Evolutionary conservation across 2,113 vertebrate species (phyloP).

Genomic region (Etheostoma spectabile): DNA sequence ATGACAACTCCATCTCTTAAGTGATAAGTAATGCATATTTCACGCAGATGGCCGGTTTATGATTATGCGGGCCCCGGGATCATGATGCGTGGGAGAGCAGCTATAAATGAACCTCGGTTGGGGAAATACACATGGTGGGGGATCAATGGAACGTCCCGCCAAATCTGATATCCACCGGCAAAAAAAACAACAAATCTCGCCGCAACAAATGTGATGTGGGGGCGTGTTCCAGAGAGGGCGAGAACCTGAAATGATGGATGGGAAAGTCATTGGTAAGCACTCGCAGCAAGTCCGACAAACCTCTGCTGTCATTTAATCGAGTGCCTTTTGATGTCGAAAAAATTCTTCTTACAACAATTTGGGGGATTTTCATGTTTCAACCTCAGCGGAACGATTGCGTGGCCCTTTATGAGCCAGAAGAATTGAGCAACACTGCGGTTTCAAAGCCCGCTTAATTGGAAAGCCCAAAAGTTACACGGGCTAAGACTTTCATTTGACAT

Average conservation of each 20-base stretch:
- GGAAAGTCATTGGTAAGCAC: neutral
- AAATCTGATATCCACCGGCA: conserved; percentile 33
- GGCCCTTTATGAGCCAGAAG: conserved; percentile 2
- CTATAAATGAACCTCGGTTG: conserved; percentile 53
- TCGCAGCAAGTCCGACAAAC: conserved; percentile 5
- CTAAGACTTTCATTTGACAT: conserved; percentile 60
- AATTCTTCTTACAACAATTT: conserved; percentile 51
- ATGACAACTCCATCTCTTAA: conserved; percentile 62
- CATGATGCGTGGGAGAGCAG: conserved; percentile 54
- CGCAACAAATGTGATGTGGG: conserved; percentile 2
- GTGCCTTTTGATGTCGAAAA: conserved; percentile 36
- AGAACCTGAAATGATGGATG: neutral
- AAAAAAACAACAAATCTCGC: conserved; percentile 34
- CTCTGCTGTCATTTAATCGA: neutral
- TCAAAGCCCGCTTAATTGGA: conserved; percentile 26
- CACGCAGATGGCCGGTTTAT: conserved; percentile 76
- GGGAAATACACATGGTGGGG: conserved; percentile 48
- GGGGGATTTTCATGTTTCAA: conserved; percentile 45
- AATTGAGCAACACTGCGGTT: conserved; percentile 11
- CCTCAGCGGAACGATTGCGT: conserved; percentile 1
- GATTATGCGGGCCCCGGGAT: conserved; percentile 70
- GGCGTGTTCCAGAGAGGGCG: neutral
- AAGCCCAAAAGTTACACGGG: conserved; percentile 13
- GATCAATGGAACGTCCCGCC: conserved; percentile 12
- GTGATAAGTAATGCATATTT: conserved; percentile 72